Conservation (phyloP, 2,888 invertebrate genomes). For the Apamea crenata region DNA sequence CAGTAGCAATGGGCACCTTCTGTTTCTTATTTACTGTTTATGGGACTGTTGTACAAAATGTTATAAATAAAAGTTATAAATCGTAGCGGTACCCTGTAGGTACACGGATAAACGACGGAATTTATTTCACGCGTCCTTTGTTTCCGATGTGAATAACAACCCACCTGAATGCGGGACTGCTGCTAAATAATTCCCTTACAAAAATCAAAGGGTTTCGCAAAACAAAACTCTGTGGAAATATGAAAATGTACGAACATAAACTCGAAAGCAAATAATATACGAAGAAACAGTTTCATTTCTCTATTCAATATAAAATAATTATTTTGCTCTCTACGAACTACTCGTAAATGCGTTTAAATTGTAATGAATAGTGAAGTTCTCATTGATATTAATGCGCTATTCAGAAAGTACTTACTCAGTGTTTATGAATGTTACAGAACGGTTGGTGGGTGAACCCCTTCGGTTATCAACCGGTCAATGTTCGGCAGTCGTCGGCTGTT, state of each 20-base stretch:
- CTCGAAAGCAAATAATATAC: constrained; percentile 8
- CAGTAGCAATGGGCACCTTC: constrained; percentile 27
- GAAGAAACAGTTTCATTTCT: constrained; percentile 3
- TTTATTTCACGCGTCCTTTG: constrained; percentile 62
- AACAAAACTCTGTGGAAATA: constrained; percentile 26
- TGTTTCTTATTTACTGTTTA: constrained; percentile 28
- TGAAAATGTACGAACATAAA: constrained; percentile 18
- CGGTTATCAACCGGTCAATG: constrained; percentile 20
- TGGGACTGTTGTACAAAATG: constrained; percentile 22
- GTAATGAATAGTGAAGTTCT: constrained; percentile 30
- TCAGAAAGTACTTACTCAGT: constrained; percentile 18
- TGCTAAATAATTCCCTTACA: constrained; percentile 51
- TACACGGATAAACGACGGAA: constrained; percentile 57
- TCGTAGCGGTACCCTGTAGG: constrained; percentile 55
- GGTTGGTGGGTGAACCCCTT: constrained; percentile 17
- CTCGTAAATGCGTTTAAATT: constrained; percentile 21
- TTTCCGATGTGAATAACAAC: constrained; percentile 49
- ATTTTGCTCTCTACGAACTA: constrained; percentile 13
- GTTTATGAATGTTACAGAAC: constrained; percentile 15
- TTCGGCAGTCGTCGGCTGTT: constrained; percentile 1
- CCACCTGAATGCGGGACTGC: constrained; percentile 36
- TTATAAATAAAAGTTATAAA: constrained; percentile 67
- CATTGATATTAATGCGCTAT: constrained; percentile 27
- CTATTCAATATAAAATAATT: constrained; percentile 8
- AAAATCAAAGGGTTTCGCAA: constrained; percentile 43